Percentiles rank a stretch among this genome's conserved stretches.
Evolutionary conservation across 2,888 invertebrate genomes (phyloP).

Genomic region (Drosophila ustulata): DNA sequence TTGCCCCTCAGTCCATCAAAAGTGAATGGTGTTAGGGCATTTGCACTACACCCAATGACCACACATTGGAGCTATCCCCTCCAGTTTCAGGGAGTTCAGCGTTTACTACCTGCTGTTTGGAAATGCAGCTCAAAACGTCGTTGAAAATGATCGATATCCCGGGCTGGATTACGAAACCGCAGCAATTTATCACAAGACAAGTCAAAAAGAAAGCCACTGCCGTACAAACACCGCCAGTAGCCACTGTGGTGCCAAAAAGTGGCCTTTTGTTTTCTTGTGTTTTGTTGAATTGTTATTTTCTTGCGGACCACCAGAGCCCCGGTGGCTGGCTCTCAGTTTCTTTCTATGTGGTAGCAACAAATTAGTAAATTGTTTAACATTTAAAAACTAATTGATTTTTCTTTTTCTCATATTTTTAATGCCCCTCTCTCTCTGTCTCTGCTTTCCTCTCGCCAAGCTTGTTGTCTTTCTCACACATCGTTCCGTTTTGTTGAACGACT

Average conservation of each 20-base stretch:
- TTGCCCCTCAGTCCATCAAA: slow-evolving; percentile 61
- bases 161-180: slow-evolving; percentile 64
- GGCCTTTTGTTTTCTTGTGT: slow-evolving; percentile 51
- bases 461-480: slow-evolving; percentile 29
- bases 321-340: background rate
- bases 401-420: slow-evolving; percentile 28
- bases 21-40: slow-evolving; percentile 53
- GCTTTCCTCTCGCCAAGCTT: slow-evolving; percentile 12
- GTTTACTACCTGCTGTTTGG: slow-evolving; percentile 72
- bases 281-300: slow-evolving; percentile 24
- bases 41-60: slow-evolving; percentile 48
- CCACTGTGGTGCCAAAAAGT: slow-evolving; percentile 64
- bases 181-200: slow-evolving; percentile 69
- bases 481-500: slow-evolving; percentile 48
- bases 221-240: slow-evolving; percentile 55
- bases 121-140: slow-evolving; percentile 66
- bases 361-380: slow-evolving; percentile 81
- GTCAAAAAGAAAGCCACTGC: slow-evolving; percentile 62
- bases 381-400: slow-evolving; percentile 81
- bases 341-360: slow-evolving; percentile 64
- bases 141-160: slow-evolving; percentile 73
- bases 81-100: slow-evolving; percentile 10
- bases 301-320: slow-evolving; percentile 36
- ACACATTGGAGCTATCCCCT: slow-evolving; percentile 32
- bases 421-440: slow-evolving; percentile 3